Evolutionary conservation across 2,888 invertebrate genomes (phyloP).

Genomic region (Arctia plantaginis): DNA sequence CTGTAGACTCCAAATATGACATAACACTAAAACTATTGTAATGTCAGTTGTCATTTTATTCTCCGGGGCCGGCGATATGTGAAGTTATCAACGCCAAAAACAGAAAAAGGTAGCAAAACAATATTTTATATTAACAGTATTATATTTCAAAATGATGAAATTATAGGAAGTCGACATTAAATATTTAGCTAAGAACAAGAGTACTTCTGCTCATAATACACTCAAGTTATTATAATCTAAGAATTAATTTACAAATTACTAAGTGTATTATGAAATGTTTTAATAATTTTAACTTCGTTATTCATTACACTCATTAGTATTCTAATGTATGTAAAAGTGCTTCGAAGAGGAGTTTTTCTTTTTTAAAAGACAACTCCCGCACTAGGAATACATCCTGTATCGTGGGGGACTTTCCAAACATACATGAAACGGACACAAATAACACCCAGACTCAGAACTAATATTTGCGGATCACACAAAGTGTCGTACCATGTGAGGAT

Average conservation of each 20-base stretch:
- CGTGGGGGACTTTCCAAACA: too few species aligned
- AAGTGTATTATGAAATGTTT: neutral
- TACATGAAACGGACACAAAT: too few species aligned
- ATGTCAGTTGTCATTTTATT: too few species aligned
- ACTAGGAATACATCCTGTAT: too few species aligned
- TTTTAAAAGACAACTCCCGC: too few species aligned
- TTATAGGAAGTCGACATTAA: neutral
- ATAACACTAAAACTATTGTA: too few species aligned
- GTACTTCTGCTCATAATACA: conserved; percentile 7
- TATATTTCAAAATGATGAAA: neutral
- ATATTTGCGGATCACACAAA: too few species aligned
- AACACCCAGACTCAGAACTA: too few species aligned
- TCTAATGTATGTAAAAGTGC: conserved; percentile 41
- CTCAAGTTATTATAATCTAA: conserved; percentile 11
- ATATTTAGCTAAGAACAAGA: conserved; percentile 19
- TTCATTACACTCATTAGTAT: conserved; percentile 40
- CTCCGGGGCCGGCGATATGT: too few species aligned
- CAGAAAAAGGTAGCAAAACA: neutral
- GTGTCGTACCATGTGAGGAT: too few species aligned
- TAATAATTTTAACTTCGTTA: conserved; percentile 29
- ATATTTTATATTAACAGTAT: neutral
- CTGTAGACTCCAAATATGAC: too few species aligned
- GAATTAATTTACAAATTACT: conserved; percentile 13
- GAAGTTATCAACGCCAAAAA: neutral
- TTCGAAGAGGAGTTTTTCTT: conserved; percentile 25